phyloP scores from a whole-genome alignment of 2,888 invertebrate genomes.

The Brassicogethes aeneus region DNA sequence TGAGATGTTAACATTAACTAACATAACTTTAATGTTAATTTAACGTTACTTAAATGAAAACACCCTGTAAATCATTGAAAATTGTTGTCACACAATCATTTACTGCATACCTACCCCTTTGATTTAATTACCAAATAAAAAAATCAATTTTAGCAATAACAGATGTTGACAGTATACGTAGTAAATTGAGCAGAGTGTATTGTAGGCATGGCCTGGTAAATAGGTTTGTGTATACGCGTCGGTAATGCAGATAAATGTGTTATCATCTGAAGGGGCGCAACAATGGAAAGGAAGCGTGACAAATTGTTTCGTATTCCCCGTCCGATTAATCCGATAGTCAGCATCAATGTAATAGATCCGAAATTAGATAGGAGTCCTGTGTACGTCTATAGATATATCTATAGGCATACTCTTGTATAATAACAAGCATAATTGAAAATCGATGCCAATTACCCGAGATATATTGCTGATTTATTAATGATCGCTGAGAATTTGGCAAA shows the following conservation, averaged over 20 bases:
- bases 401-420: conserved; percentile 17
- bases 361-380: conserved; percentile 32
- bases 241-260: conserved; percentile 36
- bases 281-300: conserved; percentile 37
- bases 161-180: no score
- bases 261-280: conserved; percentile 32
- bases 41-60: no score
- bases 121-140: no score
- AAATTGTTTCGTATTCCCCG: conserved; percentile 39
- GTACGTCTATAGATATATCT: no score
- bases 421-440: conserved; percentile 33
- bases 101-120: no score
- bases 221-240: conserved; percentile 14
- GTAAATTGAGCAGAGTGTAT: no score
- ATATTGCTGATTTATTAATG: conserved; percentile 34
- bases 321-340: conserved; percentile 39
- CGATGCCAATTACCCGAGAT: conserved; percentile 35
- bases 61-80: no score
- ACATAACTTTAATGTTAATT: no score
- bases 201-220: no score
- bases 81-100: no score
- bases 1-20: no score
- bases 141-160: no score
- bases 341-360: conserved; percentile 37
- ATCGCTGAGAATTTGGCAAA: conserved; percentile 18